Evolutionary conservation across 92 coral and sea anemone genomes (phyloP), one percentile per base, ranked within the genome.

Genomic region (Chrysogorgia sp.): DNA sequence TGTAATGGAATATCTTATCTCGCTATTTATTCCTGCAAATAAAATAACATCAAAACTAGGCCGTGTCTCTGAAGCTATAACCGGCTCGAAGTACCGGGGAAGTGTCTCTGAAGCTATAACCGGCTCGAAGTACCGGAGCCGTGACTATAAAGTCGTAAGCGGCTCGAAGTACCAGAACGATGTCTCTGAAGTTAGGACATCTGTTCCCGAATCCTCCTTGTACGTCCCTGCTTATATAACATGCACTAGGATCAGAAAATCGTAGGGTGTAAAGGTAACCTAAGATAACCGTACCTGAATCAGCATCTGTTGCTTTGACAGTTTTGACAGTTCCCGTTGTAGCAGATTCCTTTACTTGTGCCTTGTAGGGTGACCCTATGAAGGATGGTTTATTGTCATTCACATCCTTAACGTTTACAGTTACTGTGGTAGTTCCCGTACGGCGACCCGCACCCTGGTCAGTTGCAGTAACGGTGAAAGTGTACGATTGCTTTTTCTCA

Each of bases 361-460:
- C 84, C 12, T 80, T 74, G 43, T 90, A 90, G 0, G 96, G 89
- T 0, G 86, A 84, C 33, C 92, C 92, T 29, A 79, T 78, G 80
- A 90, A 90, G 30, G 41, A 61, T 8, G 96, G 96, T 19, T 84
- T 78, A 68, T 90, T 86, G 25, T 90, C 96, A 63, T 90, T 90
- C 34, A 84, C 74, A 76, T 90, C 96, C 75, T 41, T 3, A 47
- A 74, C 56, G 58, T 21, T 81, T 66, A 96, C 97, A 59, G 65
- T 85, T 57, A 96, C 96, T 26, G 77, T 76, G 1, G 88, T 88
- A 0, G 83, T 49, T 21, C 87, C 77, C 60, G 71, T 15, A 30
- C 49, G 66, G 13, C 89, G 85, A 20, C 83, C 86, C 22, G 74
- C 60, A 40, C 97, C 99, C 20, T 82, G 89, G 77, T 96, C 99